phyloP scores from a whole-genome alignment of 2,113 vertebrate species.

The Callopanchax toddi region DNA sequence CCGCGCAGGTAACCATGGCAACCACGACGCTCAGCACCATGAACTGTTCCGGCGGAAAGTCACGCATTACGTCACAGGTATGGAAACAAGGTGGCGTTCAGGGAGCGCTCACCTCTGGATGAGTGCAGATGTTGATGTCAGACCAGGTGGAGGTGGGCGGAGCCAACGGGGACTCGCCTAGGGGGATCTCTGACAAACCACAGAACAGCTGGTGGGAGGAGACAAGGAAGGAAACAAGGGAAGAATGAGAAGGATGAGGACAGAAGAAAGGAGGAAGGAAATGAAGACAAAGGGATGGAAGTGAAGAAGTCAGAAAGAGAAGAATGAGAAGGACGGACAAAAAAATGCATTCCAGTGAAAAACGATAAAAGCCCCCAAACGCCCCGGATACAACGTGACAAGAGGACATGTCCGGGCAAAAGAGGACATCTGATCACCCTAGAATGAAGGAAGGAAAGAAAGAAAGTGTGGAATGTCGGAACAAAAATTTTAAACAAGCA shows the following conservation, averaged over 20 bases:
- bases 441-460: too few relatives aligned
- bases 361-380: too few relatives aligned
- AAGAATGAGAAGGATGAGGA: too few relatives aligned
- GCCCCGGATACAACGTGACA: too few relatives aligned
- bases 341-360: too few relatives aligned
- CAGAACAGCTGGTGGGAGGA: slow-evolving; percentile 44
- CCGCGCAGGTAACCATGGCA: slow-evolving; percentile 92
- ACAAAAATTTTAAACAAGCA: too few relatives aligned
- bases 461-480: too few relatives aligned
- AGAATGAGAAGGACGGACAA: too few relatives aligned
- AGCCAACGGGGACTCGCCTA: not conserved
- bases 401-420: too few relatives aligned
- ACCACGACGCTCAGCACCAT: slow-evolving; percentile 89
- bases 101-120: slow-evolving; percentile 36
- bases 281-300: not conserved
- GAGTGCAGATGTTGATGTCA: slow-evolving; percentile 43
- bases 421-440: too few relatives aligned
- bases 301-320: too few relatives aligned
- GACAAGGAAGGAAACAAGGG: not conserved
- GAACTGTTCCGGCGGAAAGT: slow-evolving; percentile 71
- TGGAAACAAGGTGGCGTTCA: not conserved
- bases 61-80: not conserved
- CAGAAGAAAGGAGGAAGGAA: not conserved
- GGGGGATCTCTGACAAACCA: slow-evolving; percentile 5
- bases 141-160: slow-evolving; percentile 30